Percentiles rank a stretch among this genome's conserved stretches.
Conservation (phyloP, 2,797 vertebrate species). For the Cynopterus sphinx region DNA sequence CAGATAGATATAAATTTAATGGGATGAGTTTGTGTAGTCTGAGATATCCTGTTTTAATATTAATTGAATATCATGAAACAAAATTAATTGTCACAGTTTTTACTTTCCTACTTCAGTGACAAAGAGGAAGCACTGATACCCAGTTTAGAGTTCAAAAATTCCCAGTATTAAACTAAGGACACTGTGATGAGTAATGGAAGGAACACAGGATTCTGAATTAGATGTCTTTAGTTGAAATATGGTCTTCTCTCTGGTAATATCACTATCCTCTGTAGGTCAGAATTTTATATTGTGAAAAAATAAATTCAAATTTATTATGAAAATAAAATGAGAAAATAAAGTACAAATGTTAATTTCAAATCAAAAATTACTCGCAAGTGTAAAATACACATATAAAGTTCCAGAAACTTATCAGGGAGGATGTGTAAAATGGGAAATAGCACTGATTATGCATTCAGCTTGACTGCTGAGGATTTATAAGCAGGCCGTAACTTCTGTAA, state of each 20-base stretch:
- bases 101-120: not conserved
- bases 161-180: not conserved
- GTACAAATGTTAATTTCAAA: not conserved
- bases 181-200: not conserved
- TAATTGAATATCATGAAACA: not conserved
- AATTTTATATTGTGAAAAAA: slow-evolving; percentile 26
- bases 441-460: not conserved
- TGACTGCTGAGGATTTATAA: not conserved
- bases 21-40: not conserved
- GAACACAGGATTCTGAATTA: not conserved
- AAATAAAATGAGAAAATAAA: not conserved
- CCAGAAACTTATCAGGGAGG: not conserved
- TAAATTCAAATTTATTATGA: slow-evolving; percentile 4
- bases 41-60: not conserved
- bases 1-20: not conserved
- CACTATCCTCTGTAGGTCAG: not conserved
- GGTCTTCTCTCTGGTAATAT: not conserved
- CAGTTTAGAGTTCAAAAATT: not conserved
- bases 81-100: not conserved
- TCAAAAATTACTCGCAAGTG: not conserved
- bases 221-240: not conserved
- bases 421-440: not conserved
- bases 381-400: not conserved
- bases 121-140: not conserved
- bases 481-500: not conserved